phyloP scores from a whole-genome alignment of 1,140 invertebrate genomes.

The Cydia strobilella region DNA sequence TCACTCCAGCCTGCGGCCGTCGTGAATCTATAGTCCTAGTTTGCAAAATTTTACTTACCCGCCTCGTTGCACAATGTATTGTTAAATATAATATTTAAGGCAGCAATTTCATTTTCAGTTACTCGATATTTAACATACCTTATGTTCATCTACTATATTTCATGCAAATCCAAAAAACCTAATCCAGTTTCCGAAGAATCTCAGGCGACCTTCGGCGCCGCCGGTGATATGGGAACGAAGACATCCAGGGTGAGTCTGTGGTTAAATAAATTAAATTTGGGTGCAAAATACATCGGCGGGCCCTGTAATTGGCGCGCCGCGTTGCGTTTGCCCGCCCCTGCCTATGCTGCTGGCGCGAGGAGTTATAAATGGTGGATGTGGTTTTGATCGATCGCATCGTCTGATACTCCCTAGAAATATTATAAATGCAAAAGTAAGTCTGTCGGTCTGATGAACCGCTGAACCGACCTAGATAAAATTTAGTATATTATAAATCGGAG shows the following conservation, averaged over 20 bases:
- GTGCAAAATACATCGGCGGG: slow-evolving; percentile 44
- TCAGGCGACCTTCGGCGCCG: neutral
- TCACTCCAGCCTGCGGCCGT: too few species aligned
- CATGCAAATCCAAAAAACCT: slow-evolving; percentile 2
- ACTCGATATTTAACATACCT: too few species aligned
- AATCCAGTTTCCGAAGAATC: slow-evolving; percentile 22
- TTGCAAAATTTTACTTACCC: too few species aligned
- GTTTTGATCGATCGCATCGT: too few species aligned
- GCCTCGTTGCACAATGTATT: too few species aligned
- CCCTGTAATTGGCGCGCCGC: slow-evolving; percentile 46
- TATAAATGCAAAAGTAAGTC: too few species aligned
- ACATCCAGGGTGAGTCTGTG: slow-evolving; percentile 34
- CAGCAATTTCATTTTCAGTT: too few species aligned
- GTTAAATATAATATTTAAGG: too few species aligned
- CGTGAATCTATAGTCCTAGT: too few species aligned
- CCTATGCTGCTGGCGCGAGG: neutral
- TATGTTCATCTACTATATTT: neutral
- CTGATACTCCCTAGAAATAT: neutral
- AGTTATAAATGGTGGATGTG: neutral
- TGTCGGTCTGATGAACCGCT: too few species aligned
- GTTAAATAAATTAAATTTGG: slow-evolving; percentile 54
- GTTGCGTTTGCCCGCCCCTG: slow-evolving; percentile 31
- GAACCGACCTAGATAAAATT: too few species aligned
- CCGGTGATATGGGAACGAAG: slow-evolving; percentile 35
- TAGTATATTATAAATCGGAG: too few species aligned